Base-by-base conservation (phyloP, 2,888 invertebrate species). In the Andrena marginata region DNA sequence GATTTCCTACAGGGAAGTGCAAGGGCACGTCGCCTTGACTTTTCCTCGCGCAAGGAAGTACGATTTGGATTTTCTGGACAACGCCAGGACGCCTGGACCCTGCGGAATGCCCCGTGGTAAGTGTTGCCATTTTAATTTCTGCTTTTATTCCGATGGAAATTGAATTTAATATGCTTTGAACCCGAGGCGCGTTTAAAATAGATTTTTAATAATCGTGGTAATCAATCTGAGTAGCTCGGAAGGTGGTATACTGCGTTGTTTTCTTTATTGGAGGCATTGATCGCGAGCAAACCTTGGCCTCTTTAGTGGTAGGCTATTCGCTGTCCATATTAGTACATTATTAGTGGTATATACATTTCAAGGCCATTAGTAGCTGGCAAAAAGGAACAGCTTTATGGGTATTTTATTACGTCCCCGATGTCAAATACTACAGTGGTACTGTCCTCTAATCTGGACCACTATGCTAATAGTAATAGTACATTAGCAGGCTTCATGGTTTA, bases 21-120 rank as follows among this genome's bases (percentile, higher is more conserved):
- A 74, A 67, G 95, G 95, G 67, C 99, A 99, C 94, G 98, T 99
- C 54, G 97, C 98, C 10, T 95, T 99, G 72, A 98, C 98, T 13
- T 99, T 96, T 94, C 99, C 99, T 74, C 98, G 97, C 1, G 98
- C 98, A 0, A 96, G 99, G 91, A 96, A 96, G 92, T 98, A 97
- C 92, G 98, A 97, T 92, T 95, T 99, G 94, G 99, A 99, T 94
- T 99, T 98, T 95, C 95, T 99, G 95, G 99, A 99, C 93, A 98
- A 97, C 93, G 96, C 97, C 63, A 96, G 98, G 91, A 98, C 98
- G 42, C 97, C 97, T 91, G 97, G 97, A 82, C 99, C 99, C 80
- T 99, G 99, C 94, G 99, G 99, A 86, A 98, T 99, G 97, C 98
- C 98, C 31, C 89, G 89, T n/a, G 89, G 88, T 89, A 16, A 86